Base-by-base conservation (phyloP, 1,140 invertebrate genomes). In the Drosophila repletoides region DNA sequence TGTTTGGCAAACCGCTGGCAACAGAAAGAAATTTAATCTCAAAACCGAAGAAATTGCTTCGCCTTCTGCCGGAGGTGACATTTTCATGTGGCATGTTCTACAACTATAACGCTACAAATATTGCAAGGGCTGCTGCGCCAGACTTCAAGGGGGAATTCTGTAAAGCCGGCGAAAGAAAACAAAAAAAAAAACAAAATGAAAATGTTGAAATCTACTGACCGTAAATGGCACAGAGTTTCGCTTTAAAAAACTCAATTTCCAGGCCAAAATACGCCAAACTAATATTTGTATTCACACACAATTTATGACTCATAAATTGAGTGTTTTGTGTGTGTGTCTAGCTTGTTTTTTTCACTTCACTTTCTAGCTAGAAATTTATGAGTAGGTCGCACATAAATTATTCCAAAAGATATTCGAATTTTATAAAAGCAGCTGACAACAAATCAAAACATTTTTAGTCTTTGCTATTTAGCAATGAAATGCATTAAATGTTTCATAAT, bases 21-120 rank as follows among this genome's bases (percentile, higher is more conserved):
- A 79, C n/a, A n/a, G n/a, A n/a, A n/a, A n/a, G n/a, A 75, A 84
- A 84, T 86, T 86, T 84, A 79, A 84, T 84, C 75, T 79, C 75
- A 79, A n/a, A 79, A 79, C 80, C 68, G 80, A 79, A 74, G 77
- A 84, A 86, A 84, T 84, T 84, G 79, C 75, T 76, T 76, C 65
- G 61, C 61, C 72, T 61, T 46, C 34, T 63, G 73, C 79, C 74
- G 52, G 53, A 67, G 80, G 74, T 79, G 80, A 79, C 64, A 74
- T 79, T 65, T 75, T 72, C 34, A 26, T 28, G 52, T 59, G 46
- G 53, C 24, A 26, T n/a, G 48, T n/a, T n/a, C n/a, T n/a, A n/a
- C n/a, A n/a, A n/a, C n/a, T n/a, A n/a, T n/a, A n/a, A n/a, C n/a
- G n/a, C n/a, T n/a, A n/a, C n/a, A 34, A 33, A 15, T 33, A 33